These are phyloP conservation scores for Cheilosia variabilis DNA, from an alignment of 2,888 invertebrate species.

Conservation along the genomic window DNA sequence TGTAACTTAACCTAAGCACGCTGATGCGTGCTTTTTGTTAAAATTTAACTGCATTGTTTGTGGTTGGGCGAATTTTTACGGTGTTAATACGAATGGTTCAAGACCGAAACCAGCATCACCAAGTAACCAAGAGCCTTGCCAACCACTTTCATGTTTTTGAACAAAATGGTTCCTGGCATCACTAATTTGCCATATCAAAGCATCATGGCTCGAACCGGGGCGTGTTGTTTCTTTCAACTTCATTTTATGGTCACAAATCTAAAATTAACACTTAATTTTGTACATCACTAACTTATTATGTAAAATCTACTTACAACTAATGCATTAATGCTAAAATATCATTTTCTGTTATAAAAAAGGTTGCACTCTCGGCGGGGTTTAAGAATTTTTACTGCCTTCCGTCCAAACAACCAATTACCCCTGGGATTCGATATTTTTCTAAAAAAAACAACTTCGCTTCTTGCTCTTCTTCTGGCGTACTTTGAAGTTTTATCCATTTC, in stretches of 20 bases:
- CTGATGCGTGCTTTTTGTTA: no score
- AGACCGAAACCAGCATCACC: no score
- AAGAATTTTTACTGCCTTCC: slow-evolving; percentile 17
- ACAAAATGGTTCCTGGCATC: no score
- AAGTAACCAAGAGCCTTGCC: no score
- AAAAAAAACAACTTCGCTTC: slow-evolving; percentile 7
- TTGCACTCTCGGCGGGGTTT: slow-evolving; percentile 6
- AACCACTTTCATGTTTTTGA: no score
- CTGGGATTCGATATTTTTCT: slow-evolving; percentile 15
- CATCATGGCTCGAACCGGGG: no score
- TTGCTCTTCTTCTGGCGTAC: background rate
- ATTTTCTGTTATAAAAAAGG: slow-evolving; percentile 1
- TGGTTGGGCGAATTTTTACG: no score
- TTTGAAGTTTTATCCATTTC: slow-evolving; percentile 17
- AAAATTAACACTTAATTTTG: background rate
- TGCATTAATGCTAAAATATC: slow-evolving; percentile 15
- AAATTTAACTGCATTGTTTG: no score
- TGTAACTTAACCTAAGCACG: no score
- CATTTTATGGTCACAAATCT: slow-evolving; percentile 16
- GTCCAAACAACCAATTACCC: slow-evolving; percentile 7
- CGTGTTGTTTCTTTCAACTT: no score
- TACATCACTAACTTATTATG: background rate
- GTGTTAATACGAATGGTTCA: no score
- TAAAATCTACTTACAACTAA: slow-evolving; percentile 9
- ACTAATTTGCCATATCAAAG: no score